phyloP scores from a whole-genome alignment of 2,888 invertebrate genomes.

The Phyto melanocephala region DNA sequence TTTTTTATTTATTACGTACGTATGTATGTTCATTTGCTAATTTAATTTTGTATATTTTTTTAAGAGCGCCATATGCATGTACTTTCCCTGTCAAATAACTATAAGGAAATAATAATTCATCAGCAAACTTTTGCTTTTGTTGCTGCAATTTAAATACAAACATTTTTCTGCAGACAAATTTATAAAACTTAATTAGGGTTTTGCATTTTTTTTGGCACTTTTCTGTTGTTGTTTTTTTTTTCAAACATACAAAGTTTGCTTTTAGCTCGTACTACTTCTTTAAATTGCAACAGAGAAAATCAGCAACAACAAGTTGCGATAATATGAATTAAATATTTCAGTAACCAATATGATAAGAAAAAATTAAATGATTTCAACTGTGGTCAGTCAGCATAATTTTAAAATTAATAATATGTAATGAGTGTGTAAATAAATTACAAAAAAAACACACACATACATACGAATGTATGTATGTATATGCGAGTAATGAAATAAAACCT shows the following conservation, averaged over 20 bases:
- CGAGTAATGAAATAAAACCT: background rate
- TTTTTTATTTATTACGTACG: too few relatives aligned
- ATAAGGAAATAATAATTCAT: constrained; percentile 30
- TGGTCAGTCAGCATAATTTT: constrained; percentile 46
- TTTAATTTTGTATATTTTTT: too few relatives aligned
- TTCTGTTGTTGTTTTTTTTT: background rate
- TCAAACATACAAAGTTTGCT: background rate
- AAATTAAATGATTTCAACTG: constrained; percentile 2
- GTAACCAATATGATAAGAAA: background rate
- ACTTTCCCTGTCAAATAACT: constrained; percentile 22
- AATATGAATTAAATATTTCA: background rate
- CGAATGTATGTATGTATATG: background rate
- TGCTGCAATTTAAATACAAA: background rate
- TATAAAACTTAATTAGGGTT: background rate
- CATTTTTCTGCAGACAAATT: background rate
- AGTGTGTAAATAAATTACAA: background rate
- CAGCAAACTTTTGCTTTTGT: background rate
- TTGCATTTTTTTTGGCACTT: background rate
- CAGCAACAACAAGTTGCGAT: background rate
- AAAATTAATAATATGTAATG: background rate
- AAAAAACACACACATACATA: constrained; percentile 13
- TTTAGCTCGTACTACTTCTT: constrained; percentile 6
- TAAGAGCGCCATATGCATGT: background rate
- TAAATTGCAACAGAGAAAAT: constrained; percentile 20
- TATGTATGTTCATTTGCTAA: too few relatives aligned